Conservation (phyloP, 2,113 vertebrate species). For the Brachyhypopomus gauderio region DNA sequence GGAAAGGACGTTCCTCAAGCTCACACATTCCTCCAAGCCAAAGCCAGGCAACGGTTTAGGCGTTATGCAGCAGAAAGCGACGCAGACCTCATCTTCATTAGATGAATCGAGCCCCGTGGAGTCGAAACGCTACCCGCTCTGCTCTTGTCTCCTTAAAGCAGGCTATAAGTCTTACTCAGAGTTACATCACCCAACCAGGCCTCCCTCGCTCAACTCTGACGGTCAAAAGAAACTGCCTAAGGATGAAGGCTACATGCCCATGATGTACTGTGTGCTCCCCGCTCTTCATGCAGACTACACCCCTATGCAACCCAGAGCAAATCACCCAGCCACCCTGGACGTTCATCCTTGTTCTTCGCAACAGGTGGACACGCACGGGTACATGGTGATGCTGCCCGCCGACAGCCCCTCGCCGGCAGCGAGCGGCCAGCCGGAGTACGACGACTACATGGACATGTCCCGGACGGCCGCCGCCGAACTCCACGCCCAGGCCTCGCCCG, state of each 20-base stretch:
- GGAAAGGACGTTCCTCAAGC: slow-evolving; percentile 84
- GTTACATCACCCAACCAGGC: slow-evolving; percentile 56
- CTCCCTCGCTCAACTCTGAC: slow-evolving; percentile 53
- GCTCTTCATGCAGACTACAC: slow-evolving; percentile 50
- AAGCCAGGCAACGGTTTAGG: slow-evolving; percentile 75
- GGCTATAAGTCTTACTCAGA: slow-evolving; percentile 93
- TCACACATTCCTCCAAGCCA: slow-evolving; percentile 90
- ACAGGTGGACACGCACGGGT: slow-evolving; percentile 84
- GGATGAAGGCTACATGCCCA: slow-evolving; percentile 92
- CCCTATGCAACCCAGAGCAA: slow-evolving; percentile 70
- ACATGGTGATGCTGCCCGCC: slow-evolving; percentile 92
- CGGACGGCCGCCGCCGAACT: slow-evolving; percentile 75
- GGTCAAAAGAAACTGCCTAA: slow-evolving; percentile 55
- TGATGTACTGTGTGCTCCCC: slow-evolving; percentile 74
- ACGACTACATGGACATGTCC: slow-evolving; percentile 94
- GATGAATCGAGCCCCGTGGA: slow-evolving; percentile 85
- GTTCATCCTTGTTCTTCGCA: slow-evolving; percentile 75
- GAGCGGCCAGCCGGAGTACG: slow-evolving; percentile 57
- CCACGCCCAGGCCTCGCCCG: slow-evolving; percentile 71
- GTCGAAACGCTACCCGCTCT: slow-evolving; percentile 76
- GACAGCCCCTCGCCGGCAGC: slow-evolving; percentile 80
- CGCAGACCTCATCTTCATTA: slow-evolving; percentile 85
- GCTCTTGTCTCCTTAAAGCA: slow-evolving; percentile 81
- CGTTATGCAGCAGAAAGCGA: slow-evolving; percentile 67
- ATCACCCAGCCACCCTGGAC: slow-evolving; percentile 64